Conservation (phyloP, 2,888 invertebrate species). For the Agriopis aurantiaria region DNA sequence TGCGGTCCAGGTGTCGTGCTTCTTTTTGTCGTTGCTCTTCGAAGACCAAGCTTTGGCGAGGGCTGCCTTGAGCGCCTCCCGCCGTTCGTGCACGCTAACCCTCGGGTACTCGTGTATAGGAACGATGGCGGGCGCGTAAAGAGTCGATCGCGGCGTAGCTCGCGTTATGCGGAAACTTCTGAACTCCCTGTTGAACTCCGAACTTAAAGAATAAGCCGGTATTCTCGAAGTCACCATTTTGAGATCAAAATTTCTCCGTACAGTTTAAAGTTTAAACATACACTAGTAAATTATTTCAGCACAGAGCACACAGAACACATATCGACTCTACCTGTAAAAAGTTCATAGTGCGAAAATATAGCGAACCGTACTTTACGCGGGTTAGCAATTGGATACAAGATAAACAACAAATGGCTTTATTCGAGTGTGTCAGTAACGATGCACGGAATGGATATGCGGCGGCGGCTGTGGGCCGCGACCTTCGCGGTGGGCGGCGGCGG, state of each 20-base stretch:
- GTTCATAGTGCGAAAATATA: conserved; percentile 58
- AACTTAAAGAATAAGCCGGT: conserved; percentile 88
- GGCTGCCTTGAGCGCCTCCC: conserved; percentile 83
- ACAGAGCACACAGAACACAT: conserved; percentile 83
- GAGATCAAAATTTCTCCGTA: conserved; percentile 84
- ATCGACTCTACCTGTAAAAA: conserved; percentile 79
- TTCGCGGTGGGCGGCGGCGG: conserved; percentile 83
- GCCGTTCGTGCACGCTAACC: conserved; percentile 85
- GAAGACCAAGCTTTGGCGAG: conserved; percentile 83
- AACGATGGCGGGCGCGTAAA: conserved; percentile 84
- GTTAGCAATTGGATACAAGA: conserved; percentile 22
- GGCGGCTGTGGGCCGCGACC: conserved; percentile 77
- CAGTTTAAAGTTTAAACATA: conserved; percentile 55
- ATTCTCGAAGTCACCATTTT: conserved; percentile 88
- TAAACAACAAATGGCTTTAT: conserved; percentile 35
- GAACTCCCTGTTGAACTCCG: conserved; percentile 88
- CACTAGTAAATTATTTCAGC: conserved; percentile 73
- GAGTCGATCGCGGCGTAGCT: conserved; percentile 81
- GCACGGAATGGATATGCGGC: conserved; percentile 61
- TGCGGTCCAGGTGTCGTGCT: conserved; percentile 81
- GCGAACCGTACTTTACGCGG: conserved; percentile 55
- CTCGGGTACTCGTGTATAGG: conserved; percentile 88
- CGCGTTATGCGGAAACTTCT: conserved; percentile 86
- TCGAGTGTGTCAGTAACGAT: conserved; percentile 42
- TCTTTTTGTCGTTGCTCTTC: conserved; percentile 77